Percentiles rank a stretch among this genome's conserved stretches.
phyloP scores from a whole-genome alignment of 2,113 vertebrate species.

The Myxocyprinus asiaticus region DNA sequence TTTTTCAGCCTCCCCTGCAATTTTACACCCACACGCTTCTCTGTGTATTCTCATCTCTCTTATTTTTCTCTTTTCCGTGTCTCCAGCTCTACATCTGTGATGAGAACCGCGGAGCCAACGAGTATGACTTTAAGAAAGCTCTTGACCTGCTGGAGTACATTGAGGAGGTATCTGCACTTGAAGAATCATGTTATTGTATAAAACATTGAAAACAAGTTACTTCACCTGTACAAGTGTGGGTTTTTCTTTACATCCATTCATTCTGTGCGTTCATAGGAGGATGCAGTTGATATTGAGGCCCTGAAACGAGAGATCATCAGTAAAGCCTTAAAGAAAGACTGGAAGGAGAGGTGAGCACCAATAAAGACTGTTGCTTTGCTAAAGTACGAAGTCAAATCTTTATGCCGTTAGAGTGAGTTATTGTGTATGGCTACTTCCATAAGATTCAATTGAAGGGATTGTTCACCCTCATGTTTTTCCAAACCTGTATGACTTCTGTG shows the following conservation, averaged over 20 bases:
- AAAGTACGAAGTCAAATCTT: no score
- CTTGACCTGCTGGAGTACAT: constrained; percentile 94
- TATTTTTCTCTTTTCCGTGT: background rate
- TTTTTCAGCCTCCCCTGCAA: no score
- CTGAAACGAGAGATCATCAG: constrained; percentile 92
- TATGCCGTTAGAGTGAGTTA: no score
- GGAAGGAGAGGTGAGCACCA: constrained; percentile 74
- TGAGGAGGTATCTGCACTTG: constrained; percentile 76
- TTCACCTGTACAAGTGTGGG: background rate
- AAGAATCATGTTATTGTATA: background rate
- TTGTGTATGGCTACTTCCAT: no score
- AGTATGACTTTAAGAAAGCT: constrained; percentile 98
- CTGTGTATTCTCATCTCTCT: no score
- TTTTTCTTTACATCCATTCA: background rate
- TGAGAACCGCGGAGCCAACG: constrained; percentile 91
- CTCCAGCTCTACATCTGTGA: constrained; percentile 90
- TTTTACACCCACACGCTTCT: no score
- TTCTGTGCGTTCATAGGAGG: constrained; percentile 63
- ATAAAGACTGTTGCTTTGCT: background rate
- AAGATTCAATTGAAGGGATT: no score
- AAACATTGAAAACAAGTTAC: background rate
- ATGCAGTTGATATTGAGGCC: constrained; percentile 74
- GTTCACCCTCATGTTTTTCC: no score
- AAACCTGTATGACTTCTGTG: no score
- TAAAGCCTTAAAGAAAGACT: constrained; percentile 85